Evolutionary conservation across 2,797 vertebrate genomes (phyloP).

Genomic region (Passerculus sandwichensis): DNA sequence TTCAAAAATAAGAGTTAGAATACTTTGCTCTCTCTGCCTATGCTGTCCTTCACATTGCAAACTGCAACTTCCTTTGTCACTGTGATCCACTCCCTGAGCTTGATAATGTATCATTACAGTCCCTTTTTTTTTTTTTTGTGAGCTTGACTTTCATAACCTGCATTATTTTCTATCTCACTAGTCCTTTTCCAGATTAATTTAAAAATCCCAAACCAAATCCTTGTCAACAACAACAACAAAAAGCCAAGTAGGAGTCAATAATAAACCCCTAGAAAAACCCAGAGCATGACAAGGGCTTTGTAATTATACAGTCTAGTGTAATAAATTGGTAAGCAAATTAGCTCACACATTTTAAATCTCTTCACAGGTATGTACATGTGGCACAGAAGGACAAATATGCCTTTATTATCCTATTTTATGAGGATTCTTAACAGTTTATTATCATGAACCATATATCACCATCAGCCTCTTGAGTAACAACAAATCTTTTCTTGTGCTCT

Average conservation of each 20-base stretch:
- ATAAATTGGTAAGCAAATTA: not conserved
- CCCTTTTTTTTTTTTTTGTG: not conserved
- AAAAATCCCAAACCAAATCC: not conserved
- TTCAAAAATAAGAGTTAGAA: not conserved
- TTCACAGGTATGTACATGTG: not conserved
- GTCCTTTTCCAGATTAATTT: not conserved
- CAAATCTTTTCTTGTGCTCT: not conserved
- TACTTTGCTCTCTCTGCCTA: not conserved
- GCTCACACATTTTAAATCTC: not conserved
- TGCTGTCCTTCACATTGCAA: not conserved
- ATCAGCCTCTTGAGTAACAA: not conserved
- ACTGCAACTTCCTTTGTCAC: not conserved
- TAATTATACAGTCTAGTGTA: not conserved
- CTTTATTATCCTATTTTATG: not conserved
- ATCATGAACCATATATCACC: not conserved
- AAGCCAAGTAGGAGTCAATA: not conserved
- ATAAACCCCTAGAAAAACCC: not conserved
- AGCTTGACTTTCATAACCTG: not conserved
- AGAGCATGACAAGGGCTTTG: constrained; percentile 9
- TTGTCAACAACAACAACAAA: not conserved
- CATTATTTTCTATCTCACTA: not conserved
- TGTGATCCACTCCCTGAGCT: not conserved
- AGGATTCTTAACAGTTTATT: not conserved
- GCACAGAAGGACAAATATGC: not conserved
- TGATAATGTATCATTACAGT: not conserved